These are phyloP conservation scores for Lepus europaeus DNA, from an alignment of 2,113 vertebrate species.

Conservation along the genomic window DNA sequence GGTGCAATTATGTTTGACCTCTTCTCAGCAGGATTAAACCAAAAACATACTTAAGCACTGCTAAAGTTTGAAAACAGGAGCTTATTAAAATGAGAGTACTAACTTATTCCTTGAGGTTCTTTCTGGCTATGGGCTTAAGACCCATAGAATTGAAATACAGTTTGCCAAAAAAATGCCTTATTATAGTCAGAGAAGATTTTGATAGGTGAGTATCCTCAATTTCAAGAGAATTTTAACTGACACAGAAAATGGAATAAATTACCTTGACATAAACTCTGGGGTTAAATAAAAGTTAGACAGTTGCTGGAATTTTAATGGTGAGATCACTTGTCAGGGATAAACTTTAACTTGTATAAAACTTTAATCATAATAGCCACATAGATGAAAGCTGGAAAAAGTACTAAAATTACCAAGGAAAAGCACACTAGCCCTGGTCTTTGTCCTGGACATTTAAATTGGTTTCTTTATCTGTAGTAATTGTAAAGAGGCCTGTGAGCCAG, in stretches of 20 bases:
- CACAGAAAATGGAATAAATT: conserved; percentile 54
- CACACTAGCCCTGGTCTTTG: not conserved
- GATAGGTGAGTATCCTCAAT: conserved; percentile 53
- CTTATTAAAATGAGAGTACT: conserved; percentile 61
- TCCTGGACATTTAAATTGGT: not conserved
- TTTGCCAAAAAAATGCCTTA: conserved; percentile 8
- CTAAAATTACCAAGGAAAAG: conserved; percentile 41
- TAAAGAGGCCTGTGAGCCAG: not conserved
- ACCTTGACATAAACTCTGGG: conserved; percentile 54
- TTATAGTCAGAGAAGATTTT: conserved; percentile 56
- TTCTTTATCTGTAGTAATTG: conserved; percentile 21
- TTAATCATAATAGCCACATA: conserved; percentile 49
- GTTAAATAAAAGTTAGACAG: conserved; percentile 45
- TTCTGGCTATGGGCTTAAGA: conserved; percentile 55
- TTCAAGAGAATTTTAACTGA: conserved; percentile 64
- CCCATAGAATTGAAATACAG: conserved; percentile 14
- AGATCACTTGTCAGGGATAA: conserved; percentile 47
- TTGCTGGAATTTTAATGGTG: conserved; percentile 45
- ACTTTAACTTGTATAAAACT: conserved; percentile 57
- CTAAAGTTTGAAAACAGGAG: conserved; percentile 52
- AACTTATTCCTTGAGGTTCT: conserved; percentile 40
- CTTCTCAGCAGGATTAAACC: conserved; percentile 55
- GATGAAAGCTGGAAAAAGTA: not conserved
- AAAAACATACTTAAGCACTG: conserved; percentile 46
- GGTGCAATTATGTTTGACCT: conserved; percentile 62